Base-by-base conservation (phyloP, 2,888 invertebrate genomes). In the Eristalis pertinax region DNA sequence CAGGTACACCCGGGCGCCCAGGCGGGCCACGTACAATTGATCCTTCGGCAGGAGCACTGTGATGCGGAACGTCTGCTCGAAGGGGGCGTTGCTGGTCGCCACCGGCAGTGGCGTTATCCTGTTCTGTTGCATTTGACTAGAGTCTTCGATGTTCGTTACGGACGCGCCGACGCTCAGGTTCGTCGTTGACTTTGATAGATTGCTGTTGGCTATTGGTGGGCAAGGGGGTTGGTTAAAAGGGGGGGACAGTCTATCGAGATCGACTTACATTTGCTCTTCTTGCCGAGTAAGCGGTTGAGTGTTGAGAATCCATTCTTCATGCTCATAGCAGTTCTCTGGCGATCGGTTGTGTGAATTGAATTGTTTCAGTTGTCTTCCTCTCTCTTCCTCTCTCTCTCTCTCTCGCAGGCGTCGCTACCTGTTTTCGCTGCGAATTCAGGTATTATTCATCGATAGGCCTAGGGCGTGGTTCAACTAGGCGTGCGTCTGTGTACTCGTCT, bases 41-140 rank as follows among this genome's bases (percentile, higher is more conserved):
- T 96, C 96, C 89, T 96, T 94, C 41, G 97, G 97, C 89, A 97
- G 93, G 91, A 96, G 95, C 43, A 97, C 96, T 92, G 93, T 93
- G 41, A 93, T 93, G 78, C 93, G 93, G 80, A 93, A 93, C 15
- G 92, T 93, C 89, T 93, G 93, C 90, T 93, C 93, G 80, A 93
- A 93, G 50, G 93, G 93, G 15, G 93, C 93, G 90, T 93, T 93
- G 76, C 91, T 93, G 69, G 92, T 92, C 81, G 91, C 92, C 73
- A 91, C 92, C 63, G 92, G 92, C 79, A 93, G 89, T 13, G 93
- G 93, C 4, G 92, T 92, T 80, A 93, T 93, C 84, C 92, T 92
- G 89, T 93, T 93, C 84, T 93, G 92, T 89, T 93, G 92, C 91
- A 92, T 90, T 90, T 93, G 93, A 93, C 93, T 93, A 93, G 93